Conservation (phyloP, 2,797 vertebrate genomes). For the Amblyraja radiata region DNA sequence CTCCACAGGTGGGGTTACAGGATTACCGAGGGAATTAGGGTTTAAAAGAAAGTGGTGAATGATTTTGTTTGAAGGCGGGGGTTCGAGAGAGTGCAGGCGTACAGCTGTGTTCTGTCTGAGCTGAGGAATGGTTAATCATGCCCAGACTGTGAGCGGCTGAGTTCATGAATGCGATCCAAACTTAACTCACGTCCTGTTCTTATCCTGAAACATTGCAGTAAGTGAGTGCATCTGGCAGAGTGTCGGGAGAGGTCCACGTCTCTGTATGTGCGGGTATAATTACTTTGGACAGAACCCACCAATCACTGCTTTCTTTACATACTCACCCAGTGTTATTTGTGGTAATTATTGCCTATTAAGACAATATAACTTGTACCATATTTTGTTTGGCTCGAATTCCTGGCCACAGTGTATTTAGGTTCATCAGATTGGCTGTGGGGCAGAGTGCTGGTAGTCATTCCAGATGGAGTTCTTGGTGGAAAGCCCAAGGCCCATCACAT, state of each 20-base stretch:
- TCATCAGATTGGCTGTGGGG: not conserved
- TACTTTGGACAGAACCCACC: not conserved
- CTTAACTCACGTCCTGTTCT: not conserved
- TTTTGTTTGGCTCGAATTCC: not conserved
- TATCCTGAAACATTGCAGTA: not conserved
- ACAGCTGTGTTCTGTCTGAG: conserved; percentile 18
- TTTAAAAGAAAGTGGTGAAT: not conserved
- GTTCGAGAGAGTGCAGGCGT: not conserved
- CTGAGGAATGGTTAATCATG: not conserved
- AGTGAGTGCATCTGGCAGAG: not conserved
- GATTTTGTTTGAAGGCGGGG: not conserved
- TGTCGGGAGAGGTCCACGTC: not conserved
- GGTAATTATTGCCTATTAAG: not conserved
- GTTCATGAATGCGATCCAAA: not conserved
- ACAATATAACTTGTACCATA: not conserved
- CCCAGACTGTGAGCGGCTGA: not conserved
- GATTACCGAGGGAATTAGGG: not conserved
- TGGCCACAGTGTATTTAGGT: too few species aligned
- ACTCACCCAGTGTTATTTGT: not conserved
- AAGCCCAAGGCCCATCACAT: not conserved
- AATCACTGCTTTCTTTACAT: not conserved
- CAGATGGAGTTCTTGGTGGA: not conserved
- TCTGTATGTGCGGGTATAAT: not conserved
- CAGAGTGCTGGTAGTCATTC: not conserved
- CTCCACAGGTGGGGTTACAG: not conserved